Percentiles rank a stretch among this genome's conserved stretches.
Conservation (phyloP, 2,797 vertebrate genomes). For the Coreius guichenoti region DNA sequence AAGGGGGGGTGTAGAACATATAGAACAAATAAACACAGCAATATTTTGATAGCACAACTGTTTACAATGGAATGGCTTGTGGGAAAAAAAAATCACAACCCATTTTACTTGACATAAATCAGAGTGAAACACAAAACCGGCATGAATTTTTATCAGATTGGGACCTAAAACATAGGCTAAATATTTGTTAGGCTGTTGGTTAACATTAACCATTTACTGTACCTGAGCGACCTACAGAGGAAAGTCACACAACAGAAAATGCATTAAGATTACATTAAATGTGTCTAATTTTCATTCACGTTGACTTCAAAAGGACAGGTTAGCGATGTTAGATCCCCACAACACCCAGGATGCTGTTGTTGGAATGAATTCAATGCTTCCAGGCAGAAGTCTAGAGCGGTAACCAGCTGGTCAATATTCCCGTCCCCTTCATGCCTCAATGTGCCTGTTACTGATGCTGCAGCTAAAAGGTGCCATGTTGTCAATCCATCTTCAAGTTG, state of each 20-base stretch:
- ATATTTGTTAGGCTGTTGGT: neutral
- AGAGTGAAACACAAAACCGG: neutral
- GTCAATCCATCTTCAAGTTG: conserved; percentile 57
- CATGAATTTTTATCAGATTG: neutral
- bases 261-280: neutral
- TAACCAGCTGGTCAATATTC: conserved; percentile 62
- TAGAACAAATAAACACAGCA: neutral
- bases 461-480: conserved; percentile 36
- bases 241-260: neutral
- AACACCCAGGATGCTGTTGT: neutral
- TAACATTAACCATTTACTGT: neutral
- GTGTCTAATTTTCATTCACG: neutral
- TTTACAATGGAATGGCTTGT: neutral
- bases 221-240: neutral
- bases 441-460: neutral
- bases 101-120: neutral
- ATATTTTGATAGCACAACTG: neutral
- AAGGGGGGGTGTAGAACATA: neutral
- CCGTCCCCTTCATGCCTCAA: conserved; percentile 11
- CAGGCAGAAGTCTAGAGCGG: neutral
- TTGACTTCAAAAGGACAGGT: neutral
- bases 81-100: neutral
- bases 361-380: neutral
- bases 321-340: neutral
- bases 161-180: neutral